Evolutionary conservation across 2,888 invertebrate genomes (phyloP), one percentile per base, ranked within the genome.

Genomic region (Argyresthia albistria): DNA sequence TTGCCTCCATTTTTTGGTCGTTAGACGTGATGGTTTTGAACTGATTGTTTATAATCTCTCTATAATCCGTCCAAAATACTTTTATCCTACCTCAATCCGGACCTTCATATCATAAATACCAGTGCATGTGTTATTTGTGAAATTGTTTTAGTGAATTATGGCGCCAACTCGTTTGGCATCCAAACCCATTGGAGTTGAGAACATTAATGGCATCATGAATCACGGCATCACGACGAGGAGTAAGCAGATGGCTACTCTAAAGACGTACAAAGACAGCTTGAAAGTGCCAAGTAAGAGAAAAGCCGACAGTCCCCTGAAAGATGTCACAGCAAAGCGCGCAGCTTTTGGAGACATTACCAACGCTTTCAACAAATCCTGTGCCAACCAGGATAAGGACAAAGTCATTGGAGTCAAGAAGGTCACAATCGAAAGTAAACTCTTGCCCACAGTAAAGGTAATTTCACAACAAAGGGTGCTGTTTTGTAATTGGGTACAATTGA

Each of bases 271-370:
- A 61, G 73, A 81, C 56, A 69, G 62, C 57, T 71, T 88, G 59
- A 90, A 90, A 67, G 73, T 83, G 25, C 84, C 90, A 53, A 89
- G 89, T 51, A 96, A 96, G 74, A 89, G 96, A 67, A 96, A 96
- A 89, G 95, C 95, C 1, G 91, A 90, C 58, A 95, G 95, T 54
- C 95, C 95, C 4, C 68, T 91, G 46, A 95, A 93, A 76, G 92
- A 93, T 69, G 91, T 90, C 60, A 90, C 89, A 51, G 90, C 91
- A 6, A 96, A 95, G 74, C 88, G 97, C 64, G 93, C 95, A 45
- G 97, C 96, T 3, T 91, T 97, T 68, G 95, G 94, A 56, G 96
- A 97, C 74, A 91, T 96, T 60, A 95, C 95, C 51, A 96, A 95
- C 80, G 93, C 91, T 58, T 76, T 82, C 60, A 79, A 83, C 63